These are phyloP conservation scores for Apogon talboti DNA, from an alignment of 2,797 vertebrate genomes.

Conservation along the genomic window DNA sequence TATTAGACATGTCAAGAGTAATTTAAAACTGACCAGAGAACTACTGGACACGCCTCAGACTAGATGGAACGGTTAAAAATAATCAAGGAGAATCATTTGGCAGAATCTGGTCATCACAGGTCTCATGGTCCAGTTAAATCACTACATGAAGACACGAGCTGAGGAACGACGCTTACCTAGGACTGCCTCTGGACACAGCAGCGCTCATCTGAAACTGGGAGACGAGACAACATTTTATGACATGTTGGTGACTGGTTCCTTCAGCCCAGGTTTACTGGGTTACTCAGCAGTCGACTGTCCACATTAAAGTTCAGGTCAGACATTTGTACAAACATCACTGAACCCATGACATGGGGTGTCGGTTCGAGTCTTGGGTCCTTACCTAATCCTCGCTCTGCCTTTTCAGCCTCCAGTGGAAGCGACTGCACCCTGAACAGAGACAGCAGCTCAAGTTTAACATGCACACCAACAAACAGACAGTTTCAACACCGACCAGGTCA, in stretches of 20 bases:
- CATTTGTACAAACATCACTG: slow-evolving; percentile 84
- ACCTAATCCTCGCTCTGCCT: slow-evolving; percentile 8
- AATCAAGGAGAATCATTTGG: slow-evolving; percentile 85
- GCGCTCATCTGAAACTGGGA: background rate
- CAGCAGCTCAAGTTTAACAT: background rate
- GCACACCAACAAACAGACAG: accelerated
- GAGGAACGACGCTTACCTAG: slow-evolving; percentile 18
- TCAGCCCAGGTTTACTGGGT: background rate
- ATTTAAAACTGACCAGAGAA: too few species aligned
- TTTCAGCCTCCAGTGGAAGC: background rate
- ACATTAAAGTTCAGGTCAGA: slow-evolving; percentile 85
- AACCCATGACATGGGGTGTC: slow-evolving; percentile 20
- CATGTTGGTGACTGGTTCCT: background rate
- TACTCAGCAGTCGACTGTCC: slow-evolving; percentile 74
- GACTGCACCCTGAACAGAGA: slow-evolving; percentile 5
- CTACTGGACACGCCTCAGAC: slow-evolving; percentile 70
- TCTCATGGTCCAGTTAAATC: background rate
- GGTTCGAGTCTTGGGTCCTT: background rate
- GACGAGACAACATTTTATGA: background rate
- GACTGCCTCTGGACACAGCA: accelerated
- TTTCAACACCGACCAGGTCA: slow-evolving; percentile 69
- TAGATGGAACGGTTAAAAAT: slow-evolving; percentile 82
- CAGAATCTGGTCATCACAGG: slow-evolving; percentile 85
- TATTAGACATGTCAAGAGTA: too few species aligned
- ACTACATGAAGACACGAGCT: background rate